Evolutionary conservation across 2,797 vertebrate genomes (phyloP).

Genomic region (Enteromius mattozi): DNA sequence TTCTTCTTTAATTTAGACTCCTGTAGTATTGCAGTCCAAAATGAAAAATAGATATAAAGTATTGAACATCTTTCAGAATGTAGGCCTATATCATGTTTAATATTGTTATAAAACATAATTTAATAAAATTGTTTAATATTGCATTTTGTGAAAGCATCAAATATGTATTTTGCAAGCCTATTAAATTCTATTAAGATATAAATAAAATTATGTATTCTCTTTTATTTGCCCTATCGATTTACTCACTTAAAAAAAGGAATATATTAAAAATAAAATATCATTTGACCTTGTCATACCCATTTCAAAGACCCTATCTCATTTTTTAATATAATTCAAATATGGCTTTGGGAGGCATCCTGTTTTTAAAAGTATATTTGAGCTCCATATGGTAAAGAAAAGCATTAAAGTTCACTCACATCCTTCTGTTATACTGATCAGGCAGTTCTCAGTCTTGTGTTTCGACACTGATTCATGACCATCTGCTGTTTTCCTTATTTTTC

Average conservation of each 20-base stretch:
- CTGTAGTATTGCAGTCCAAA: not conserved
- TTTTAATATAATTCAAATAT: not conserved
- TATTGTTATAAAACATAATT: not conserved
- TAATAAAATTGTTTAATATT: not conserved
- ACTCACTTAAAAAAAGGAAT: not conserved
- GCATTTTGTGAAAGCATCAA: not conserved
- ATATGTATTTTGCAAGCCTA: not conserved
- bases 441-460: slow-evolving; percentile 4
- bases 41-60: not conserved
- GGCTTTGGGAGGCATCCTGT: not conserved
- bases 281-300: not conserved
- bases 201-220: not conserved
- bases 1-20: not conserved
- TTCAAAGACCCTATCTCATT: not conserved
- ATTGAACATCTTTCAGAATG: not conserved
- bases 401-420: not conserved
- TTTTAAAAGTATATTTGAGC: not conserved
- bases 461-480: slow-evolving; percentile 4
- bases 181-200: not conserved
- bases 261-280: not conserved
- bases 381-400: not conserved
- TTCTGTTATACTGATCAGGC: slow-evolving; percentile 6
- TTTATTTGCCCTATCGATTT: not conserved
- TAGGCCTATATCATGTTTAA: not conserved
- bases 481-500: slow-evolving; percentile 18